These are phyloP conservation scores for Halocynthia aurantium DNA, from an alignment of 23 tunicate genomes.

Conservation along the genomic window DNA sequence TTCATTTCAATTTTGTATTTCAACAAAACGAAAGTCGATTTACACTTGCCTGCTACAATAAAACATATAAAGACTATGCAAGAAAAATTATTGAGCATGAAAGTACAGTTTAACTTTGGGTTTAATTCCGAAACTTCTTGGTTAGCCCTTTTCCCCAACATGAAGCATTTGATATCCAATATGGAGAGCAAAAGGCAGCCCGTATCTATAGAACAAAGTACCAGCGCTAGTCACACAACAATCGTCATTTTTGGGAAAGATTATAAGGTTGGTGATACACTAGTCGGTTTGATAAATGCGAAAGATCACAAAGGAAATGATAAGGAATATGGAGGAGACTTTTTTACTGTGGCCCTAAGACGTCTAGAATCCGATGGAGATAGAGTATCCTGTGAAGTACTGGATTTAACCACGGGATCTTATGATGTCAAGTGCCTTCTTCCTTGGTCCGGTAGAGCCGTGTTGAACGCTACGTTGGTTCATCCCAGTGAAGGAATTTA, in stretches of 20 bases:
- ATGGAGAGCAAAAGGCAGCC: neutral
- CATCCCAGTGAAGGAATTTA: slow-evolving; percentile 27
- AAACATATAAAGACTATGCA: too few relatives aligned
- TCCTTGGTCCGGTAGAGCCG: neutral
- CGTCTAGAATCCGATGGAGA: neutral
- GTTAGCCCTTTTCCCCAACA: too few relatives aligned
- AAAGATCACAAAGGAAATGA: slow-evolving; percentile 16
- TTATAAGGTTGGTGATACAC: slow-evolving; percentile 15
- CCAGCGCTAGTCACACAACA: neutral
- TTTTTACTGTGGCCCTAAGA: slow-evolving; percentile 25
- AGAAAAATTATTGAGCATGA: too few relatives aligned
- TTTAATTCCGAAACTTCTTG: too few relatives aligned
- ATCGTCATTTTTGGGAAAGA: neutral
- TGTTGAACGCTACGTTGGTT: slow-evolving; percentile 18
- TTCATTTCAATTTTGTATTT: too few relatives aligned
- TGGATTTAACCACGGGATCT: slow-evolving; percentile 31
- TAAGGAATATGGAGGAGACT: slow-evolving; percentile 47
- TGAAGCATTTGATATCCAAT: too few relatives aligned
- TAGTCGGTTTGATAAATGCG: slow-evolving; percentile 18
- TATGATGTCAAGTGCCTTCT: slow-evolving; percentile 33
- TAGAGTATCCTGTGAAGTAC: slow-evolving; percentile 31
- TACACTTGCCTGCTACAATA: too few relatives aligned
- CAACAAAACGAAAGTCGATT: too few relatives aligned
- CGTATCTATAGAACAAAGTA: neutral
- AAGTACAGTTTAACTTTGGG: too few relatives aligned